A percentile compares a stretch with the other conserved stretches of the same genome.
Conservation (phyloP, 2,113 vertebrate genomes). For the Pollimyrus isidori region DNA sequence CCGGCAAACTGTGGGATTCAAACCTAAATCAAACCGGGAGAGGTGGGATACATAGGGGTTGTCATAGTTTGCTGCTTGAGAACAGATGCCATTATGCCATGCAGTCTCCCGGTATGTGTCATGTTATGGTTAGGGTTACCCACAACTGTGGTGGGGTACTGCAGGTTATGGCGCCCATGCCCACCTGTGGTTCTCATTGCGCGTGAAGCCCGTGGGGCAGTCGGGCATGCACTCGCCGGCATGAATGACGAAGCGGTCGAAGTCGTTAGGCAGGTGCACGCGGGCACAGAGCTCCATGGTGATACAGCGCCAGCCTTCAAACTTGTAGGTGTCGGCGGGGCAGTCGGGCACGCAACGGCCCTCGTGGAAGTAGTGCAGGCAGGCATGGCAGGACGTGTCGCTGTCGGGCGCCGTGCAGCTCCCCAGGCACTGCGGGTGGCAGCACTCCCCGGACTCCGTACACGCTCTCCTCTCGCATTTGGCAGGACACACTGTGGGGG, state of each 20-base stretch:
- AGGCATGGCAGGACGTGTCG: conserved; percentile 78
- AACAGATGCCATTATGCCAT: not conserved
- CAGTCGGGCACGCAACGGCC: conserved; percentile 78
- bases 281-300: conserved; percentile 78
- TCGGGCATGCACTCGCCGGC: conserved; percentile 85
- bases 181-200: conserved; percentile 82
- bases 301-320: conserved; percentile 95
- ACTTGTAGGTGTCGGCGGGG: conserved; percentile 81
- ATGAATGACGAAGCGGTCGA: conserved; percentile 81
- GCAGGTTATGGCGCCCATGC: not conserved
- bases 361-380: conserved; percentile 81
- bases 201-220: conserved; percentile 89
- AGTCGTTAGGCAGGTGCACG: conserved; percentile 66
- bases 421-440: conserved; percentile 88
- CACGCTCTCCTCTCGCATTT: conserved; percentile 78
- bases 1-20: not conserved
- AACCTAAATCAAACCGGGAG: not conserved
- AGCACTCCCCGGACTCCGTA: conserved; percentile 76
- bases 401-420: conserved; percentile 75
- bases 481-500: conserved; percentile 74
- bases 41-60: not conserved
- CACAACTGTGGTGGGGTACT: not conserved
- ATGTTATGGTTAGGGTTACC: not conserved
- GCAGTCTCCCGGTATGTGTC: not conserved
- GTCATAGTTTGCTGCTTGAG: not conserved